These are phyloP conservation scores for Enteromius treurensis DNA, from an alignment of 2,797 vertebrate species.

Conservation along the genomic window DNA sequence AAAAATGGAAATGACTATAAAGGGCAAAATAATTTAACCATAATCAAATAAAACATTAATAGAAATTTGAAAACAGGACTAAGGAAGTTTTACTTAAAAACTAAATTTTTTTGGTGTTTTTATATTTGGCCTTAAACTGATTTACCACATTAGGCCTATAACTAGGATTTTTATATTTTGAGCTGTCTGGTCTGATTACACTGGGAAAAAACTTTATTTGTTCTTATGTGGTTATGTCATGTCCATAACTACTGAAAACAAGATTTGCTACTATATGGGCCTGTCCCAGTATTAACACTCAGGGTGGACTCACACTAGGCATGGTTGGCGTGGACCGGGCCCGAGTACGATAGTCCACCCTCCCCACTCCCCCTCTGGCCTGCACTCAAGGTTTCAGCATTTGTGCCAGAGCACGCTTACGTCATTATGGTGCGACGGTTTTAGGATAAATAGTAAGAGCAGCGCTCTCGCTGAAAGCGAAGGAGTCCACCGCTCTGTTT, in stretches of 20 bases:
- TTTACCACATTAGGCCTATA: background rate
- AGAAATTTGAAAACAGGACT: background rate
- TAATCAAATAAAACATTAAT: constrained; percentile 16
- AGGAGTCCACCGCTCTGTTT: no score
- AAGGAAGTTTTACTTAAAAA: background rate
- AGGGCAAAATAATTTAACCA: constrained; percentile 2
- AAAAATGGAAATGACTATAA: constrained; percentile 12
- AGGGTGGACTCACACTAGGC: no score
- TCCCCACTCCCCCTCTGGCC: no score
- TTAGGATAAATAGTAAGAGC: no score
- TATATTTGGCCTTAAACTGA: background rate
- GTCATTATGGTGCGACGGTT: no score
- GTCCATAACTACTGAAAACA: background rate
- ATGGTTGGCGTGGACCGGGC: no score
- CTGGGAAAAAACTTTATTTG: background rate
- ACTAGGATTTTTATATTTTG: background rate
- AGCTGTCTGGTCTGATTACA: background rate
- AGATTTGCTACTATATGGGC: background rate
- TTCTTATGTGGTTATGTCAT: background rate
- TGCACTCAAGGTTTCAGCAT: no score
- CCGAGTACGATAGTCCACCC: no score
- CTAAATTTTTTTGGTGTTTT: background rate
- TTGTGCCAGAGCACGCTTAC: no score
- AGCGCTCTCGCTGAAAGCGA: no score
- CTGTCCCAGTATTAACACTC: background rate